Evolutionary conservation across 2,113 vertebrate species (phyloP).

Genomic region (Cochlearius cochlearius): DNA sequence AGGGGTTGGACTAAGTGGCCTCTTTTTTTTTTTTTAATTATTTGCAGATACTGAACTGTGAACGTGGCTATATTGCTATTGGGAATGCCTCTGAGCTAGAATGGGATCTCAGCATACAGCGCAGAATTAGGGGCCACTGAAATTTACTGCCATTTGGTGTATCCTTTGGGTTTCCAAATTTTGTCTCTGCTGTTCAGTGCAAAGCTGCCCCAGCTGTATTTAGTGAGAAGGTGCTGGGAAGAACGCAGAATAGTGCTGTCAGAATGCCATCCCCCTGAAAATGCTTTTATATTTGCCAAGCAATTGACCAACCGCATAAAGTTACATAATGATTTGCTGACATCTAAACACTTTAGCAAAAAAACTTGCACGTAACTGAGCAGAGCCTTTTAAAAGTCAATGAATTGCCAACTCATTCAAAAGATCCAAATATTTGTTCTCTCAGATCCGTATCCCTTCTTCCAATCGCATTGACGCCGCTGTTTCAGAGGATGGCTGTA

Average conservation of each 20-base stretch:
- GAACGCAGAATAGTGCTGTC: not conserved
- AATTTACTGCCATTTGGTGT: not conserved
- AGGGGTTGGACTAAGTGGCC: not conserved
- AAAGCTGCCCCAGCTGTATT: not conserved
- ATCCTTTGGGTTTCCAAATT: not conserved
- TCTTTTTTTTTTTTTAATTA: not conserved
- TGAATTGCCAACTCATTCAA: not conserved
- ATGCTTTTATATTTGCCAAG: not conserved
- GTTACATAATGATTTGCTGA: not conserved
- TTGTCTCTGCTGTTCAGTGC: not conserved
- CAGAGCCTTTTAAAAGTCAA: not conserved
- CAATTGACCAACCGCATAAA: not conserved
- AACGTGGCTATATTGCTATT: accelerated
- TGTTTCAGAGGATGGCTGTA: not conserved
- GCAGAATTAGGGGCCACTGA: not conserved
- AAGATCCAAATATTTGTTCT: not conserved
- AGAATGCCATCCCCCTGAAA: not conserved
- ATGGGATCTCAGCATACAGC: not conserved
- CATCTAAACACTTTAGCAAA: not conserved
- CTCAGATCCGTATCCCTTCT: not conserved
- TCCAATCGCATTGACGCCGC: accelerated
- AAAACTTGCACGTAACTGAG: not conserved
- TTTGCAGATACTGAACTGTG: not conserved
- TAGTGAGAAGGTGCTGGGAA: not conserved
- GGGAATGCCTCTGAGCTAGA: not conserved